These are phyloP conservation scores for Mesorhabditis belari DNA, from an alignment of 2,888 invertebrate species.

Conservation along the genomic window DNA sequence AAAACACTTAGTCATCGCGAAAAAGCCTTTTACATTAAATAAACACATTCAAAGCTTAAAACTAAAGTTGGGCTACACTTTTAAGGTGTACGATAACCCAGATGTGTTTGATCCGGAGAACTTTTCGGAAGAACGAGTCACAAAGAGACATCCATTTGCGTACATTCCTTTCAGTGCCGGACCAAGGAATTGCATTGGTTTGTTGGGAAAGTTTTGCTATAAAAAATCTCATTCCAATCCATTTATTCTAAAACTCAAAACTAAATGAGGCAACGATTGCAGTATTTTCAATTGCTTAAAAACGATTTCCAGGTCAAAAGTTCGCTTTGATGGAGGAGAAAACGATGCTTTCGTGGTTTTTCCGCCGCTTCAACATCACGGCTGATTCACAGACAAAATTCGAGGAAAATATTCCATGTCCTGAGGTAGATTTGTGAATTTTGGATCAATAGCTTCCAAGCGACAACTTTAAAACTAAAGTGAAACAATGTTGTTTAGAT, in stretches of 20 bases:
- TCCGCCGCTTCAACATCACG: constrained; percentile 49
- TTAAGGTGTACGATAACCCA: constrained; percentile 4
- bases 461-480: not conserved
- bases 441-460: not conserved
- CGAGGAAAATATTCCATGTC: constrained; percentile 26
- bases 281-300: not conserved
- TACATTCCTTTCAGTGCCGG: constrained; percentile 59
- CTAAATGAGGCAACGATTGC: no score
- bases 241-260: not conserved
- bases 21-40: no score
- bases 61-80: no score
- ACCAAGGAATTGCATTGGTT: constrained; percentile 57
- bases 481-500: constrained; percentile 4
- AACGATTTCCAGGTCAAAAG: constrained; percentile 17
- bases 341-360: constrained; percentile 53
- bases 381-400: constrained; percentile 32
- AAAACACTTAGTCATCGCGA: not conserved
- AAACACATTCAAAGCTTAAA: no score
- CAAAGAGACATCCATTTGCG: constrained; percentile 55
- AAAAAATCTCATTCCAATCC: not conserved
- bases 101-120: constrained; percentile 21
- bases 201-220: not conserved
- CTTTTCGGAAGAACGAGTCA: constrained; percentile 20
- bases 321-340: constrained; percentile 49
- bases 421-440: constrained; percentile 9